Conservation (phyloP, 1,140 invertebrate genomes). For the Marisa cornuarietis region DNA sequence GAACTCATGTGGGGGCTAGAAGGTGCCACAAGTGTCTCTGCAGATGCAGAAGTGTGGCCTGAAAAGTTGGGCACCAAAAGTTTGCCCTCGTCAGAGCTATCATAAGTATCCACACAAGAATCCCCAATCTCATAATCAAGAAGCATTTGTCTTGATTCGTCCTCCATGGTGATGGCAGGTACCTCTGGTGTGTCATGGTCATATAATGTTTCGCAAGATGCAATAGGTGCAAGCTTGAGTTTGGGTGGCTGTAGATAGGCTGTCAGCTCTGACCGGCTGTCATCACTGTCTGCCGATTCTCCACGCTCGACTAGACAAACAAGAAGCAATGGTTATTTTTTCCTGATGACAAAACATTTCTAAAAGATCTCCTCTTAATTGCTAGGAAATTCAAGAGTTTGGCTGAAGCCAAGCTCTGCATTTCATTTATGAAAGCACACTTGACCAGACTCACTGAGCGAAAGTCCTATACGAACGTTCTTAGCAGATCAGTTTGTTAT, state of each 20-base stretch:
- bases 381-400: no score
- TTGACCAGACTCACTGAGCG: no score
- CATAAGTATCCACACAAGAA: slow-evolving; percentile 46
- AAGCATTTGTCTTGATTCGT: slow-evolving; percentile 36
- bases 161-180: slow-evolving; percentile 48
- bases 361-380: no score
- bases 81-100: slow-evolving; percentile 52
- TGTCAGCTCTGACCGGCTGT: slow-evolving; percentile 48
- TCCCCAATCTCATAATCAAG: slow-evolving; percentile 46
- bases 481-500: no score
- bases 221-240: slow-evolving; percentile 62
- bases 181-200: slow-evolving; percentile 51
- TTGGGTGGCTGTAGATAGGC: slow-evolving; percentile 43
- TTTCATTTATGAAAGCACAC: no score
- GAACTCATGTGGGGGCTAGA: slow-evolving; percentile 66
- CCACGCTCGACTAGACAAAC: slow-evolving; percentile 48
- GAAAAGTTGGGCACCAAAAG: slow-evolving; percentile 45
- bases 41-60: slow-evolving; percentile 23
- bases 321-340: slow-evolving; percentile 4
- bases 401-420: no score
- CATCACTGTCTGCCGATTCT: slow-evolving; percentile 55
- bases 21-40: slow-evolving; percentile 42
- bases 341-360: background rate
- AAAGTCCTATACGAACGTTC: no score
- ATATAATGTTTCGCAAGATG: slow-evolving; percentile 63